Evolutionary conservation across 1,140 invertebrate species (phyloP), one percentile per base, ranked within the genome.

Genomic region (Drosophila lacteicornis): DNA sequence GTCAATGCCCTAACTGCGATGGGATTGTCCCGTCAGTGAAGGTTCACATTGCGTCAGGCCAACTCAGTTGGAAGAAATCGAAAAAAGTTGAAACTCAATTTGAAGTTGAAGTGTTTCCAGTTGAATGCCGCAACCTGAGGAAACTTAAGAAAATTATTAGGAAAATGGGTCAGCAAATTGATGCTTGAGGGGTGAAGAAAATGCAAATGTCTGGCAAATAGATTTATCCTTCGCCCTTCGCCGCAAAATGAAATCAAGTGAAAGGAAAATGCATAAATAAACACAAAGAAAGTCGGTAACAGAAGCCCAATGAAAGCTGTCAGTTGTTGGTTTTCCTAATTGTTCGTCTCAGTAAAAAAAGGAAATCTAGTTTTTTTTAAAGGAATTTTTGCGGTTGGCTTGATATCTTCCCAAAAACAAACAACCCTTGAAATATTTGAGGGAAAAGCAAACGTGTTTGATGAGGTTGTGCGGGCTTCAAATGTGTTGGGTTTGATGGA

Each of bases 211-310:
- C 74, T 82, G 55, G 66, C 74, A 75, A 62, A 71, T 58, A 71
- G 50, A 80, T 60, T 43, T 56, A 47, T 59, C 56, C 49, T 19
- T 55, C 19, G 33, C 15, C 13, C 67, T 45, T 50, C 22, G 68
- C 79, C 80, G 67, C 85, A 84, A 84, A 90, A 75, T 81, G 46
- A 87, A 87, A 87, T 87, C 85, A 87, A 84, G 80, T 84, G 84
- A 84, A 84, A 80, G 70, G 74, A 79, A 83, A 87, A 70, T 67
- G 68, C 84, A 87, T 87, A 87, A 84, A 79, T 88, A 84, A 80
- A 90, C 82, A 84, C 45, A 80, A 61, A 83, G 71, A 79, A 67
- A 59, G 58, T 60, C 33, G 33, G 51, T 40, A 45, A 46, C 62
- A 56, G 68, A 78, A 69, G 60, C 60, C 47, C 47, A 59, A 61